These are phyloP conservation scores for Peribatodes rhomboidaria DNA, from an alignment of 2,888 invertebrate genomes.

Conservation along the genomic window DNA sequence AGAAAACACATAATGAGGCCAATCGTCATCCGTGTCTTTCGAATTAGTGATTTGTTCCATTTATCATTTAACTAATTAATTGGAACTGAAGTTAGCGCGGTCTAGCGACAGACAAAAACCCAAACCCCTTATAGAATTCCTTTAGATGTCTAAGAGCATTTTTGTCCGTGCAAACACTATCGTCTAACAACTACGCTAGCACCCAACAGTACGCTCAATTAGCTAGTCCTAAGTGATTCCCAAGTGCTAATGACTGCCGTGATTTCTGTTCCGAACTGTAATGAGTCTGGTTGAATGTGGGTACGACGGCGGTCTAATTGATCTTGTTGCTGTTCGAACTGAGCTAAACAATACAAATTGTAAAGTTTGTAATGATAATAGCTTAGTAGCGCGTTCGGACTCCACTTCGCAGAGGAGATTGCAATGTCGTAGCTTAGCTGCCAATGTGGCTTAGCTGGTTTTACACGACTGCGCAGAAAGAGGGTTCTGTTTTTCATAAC, in stretches of 20 bases:
- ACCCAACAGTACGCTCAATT: slow-evolving; percentile 9
- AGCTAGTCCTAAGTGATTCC: slow-evolving; percentile 20
- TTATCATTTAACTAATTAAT: no score
- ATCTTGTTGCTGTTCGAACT: slow-evolving; percentile 2
- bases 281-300: slow-evolving; percentile 7
- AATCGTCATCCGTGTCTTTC: no score
- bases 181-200: slow-evolving; percentile 1
- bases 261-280: slow-evolving; percentile 31
- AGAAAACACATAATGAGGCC: no score
- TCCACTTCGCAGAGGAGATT: background rate
- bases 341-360: background rate
- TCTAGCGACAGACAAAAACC: no score
- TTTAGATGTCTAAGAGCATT: no score
- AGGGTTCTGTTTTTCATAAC: no score
- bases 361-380: background rate
- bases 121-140: no score
- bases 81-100: no score
- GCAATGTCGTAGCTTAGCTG: no score
- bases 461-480: no score
- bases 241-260: slow-evolving; percentile 30
- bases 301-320: slow-evolving; percentile 4
- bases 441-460: background rate
- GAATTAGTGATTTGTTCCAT: no score
- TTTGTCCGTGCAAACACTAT: background rate
- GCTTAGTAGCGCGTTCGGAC: background rate